Conservation (phyloP, 2,113 vertebrate genomes). For the Fregetta grallaria region DNA sequence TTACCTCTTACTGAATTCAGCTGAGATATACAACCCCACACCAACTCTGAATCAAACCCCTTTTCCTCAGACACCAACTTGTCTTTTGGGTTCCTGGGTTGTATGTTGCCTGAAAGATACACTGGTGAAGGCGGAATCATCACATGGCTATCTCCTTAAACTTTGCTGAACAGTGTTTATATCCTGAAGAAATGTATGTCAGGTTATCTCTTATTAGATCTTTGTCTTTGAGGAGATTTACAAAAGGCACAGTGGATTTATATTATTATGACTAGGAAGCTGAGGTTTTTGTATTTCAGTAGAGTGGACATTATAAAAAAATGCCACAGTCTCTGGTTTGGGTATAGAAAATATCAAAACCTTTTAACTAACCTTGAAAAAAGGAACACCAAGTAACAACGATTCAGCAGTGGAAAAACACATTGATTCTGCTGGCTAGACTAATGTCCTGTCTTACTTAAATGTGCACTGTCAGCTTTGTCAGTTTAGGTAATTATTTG, state of each 20-base stretch:
- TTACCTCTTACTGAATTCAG: background rate
- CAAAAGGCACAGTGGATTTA: background rate
- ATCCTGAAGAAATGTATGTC: background rate
- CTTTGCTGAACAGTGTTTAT: background rate
- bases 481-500: background rate
- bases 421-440: background rate
- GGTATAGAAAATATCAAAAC: background rate
- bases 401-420: background rate
- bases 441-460: background rate
- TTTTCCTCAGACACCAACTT: background rate
- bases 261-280: conserved; percentile 12
- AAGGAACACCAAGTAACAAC: background rate
- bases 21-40: background rate
- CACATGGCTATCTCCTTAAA: background rate
- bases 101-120: background rate
- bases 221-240: background rate
- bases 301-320: background rate
- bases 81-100: background rate
- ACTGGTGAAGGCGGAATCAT: background rate
- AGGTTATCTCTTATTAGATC: background rate
- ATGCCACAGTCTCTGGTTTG: background rate
- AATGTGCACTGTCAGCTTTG: background rate
- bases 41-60: background rate
- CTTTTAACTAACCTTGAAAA: background rate
- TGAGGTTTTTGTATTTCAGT: background rate